Evolutionary conservation across 2,888 invertebrate species (phyloP).

Genomic region (Odontomyia ornata): DNA sequence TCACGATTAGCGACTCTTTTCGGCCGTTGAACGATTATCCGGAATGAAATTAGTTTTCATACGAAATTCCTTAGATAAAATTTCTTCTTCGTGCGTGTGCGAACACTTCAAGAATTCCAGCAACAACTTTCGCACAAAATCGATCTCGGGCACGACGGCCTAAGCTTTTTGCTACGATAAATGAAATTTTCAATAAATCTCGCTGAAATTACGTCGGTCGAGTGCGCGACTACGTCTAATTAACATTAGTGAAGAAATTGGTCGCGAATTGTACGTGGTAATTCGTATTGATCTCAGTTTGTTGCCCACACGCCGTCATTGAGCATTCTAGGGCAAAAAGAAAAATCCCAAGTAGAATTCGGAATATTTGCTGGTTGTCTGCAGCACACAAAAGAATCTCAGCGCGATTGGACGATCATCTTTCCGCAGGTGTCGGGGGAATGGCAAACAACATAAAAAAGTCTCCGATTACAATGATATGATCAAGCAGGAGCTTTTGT

Average conservation of each 20-base stretch:
- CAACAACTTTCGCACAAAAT: conserved; percentile 45
- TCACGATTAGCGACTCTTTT: background rate
- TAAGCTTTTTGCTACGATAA: conserved; percentile 31
- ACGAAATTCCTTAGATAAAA: conserved; percentile 21
- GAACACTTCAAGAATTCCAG: conserved; percentile 36
- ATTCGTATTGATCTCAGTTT: background rate
- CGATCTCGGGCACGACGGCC: conserved; percentile 40
- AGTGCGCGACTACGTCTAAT: background rate
- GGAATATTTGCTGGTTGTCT: conserved; percentile 6
- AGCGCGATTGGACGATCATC: conserved; percentile 2
- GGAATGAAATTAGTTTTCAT: background rate
- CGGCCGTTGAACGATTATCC: background rate
- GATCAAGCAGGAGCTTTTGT: conserved; percentile 18
- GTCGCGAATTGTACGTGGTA: background rate
- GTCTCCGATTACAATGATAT: background rate
- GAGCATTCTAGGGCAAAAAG: background rate
- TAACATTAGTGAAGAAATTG: background rate
- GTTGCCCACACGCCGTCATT: conserved; percentile 9
- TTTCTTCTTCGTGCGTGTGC: conserved; percentile 3
- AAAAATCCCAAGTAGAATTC: background rate
- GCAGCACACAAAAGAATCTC: conserved; percentile 31
- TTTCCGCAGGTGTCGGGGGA: conserved; percentile 13
- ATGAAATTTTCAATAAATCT: conserved; percentile 21
- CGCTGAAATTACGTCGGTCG: background rate
- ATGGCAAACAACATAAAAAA: background rate